These are phyloP conservation scores for Sphyrna mokarran DNA, from an alignment of 2,113 vertebrate species.

Conservation along the genomic window DNA sequence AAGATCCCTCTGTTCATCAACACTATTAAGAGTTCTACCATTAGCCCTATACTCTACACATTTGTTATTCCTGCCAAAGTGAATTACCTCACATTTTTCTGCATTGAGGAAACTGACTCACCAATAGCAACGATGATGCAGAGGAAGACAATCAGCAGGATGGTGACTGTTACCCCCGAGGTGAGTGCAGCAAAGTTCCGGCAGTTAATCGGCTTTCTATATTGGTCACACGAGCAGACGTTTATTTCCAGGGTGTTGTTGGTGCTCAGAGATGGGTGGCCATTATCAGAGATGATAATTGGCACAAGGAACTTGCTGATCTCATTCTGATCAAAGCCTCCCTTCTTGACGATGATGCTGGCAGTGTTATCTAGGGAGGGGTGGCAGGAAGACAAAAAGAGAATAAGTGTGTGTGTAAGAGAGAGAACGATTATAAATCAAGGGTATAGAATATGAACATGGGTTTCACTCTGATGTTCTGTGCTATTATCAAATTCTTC, in stretches of 20 bases:
- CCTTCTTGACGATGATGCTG: slow-evolving; percentile 68
- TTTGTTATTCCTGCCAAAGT: no score
- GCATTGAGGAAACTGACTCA: slow-evolving; percentile 50
- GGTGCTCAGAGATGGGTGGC: slow-evolving; percentile 61
- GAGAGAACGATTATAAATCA: slow-evolving; percentile 38
- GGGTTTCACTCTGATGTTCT: slow-evolving; percentile 27
- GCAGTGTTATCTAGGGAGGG: slow-evolving; percentile 73
- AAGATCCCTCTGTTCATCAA: no score
- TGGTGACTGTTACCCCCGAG: slow-evolving; percentile 68
- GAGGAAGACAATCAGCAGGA: slow-evolving; percentile 72
- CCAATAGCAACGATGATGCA: slow-evolving; percentile 79
- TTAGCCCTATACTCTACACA: no score
- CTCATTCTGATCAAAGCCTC: slow-evolving; percentile 71
- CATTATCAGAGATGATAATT: slow-evolving; percentile 74
- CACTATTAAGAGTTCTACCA: no score
- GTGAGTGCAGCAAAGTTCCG: slow-evolving; percentile 51
- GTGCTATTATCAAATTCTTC: not conserved
- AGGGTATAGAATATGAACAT: not conserved
- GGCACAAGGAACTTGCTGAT: slow-evolving; percentile 67
- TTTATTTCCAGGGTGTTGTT: slow-evolving; percentile 60
- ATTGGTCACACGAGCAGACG: slow-evolving; percentile 70
- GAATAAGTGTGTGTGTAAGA: slow-evolving; percentile 37
- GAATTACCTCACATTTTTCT: no score
- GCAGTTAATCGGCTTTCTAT: slow-evolving; percentile 62
- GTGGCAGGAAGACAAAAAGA: slow-evolving; percentile 34